These are phyloP conservation scores for Trichomalopsis sarcophagae DNA, from an alignment of 1,140 invertebrate genomes.

Conservation along the genomic window DNA sequence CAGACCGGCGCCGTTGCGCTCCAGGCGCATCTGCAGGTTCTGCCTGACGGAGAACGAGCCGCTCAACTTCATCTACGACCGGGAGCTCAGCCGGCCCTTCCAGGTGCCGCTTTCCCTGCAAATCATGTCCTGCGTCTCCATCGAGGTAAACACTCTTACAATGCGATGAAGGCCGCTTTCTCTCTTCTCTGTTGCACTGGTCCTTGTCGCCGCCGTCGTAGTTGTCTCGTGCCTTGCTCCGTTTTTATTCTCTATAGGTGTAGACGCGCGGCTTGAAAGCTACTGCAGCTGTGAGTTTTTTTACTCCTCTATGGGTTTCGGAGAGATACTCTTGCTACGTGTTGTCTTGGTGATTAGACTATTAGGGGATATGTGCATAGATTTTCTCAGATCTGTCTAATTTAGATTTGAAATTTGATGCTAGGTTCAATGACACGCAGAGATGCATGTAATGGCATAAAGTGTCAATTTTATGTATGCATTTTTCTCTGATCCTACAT, in stretches of 20 bases:
- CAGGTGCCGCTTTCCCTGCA: conserved; percentile 81
- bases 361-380: too few relatives aligned
- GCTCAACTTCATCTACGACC: conserved; percentile 80
- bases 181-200: not conserved
- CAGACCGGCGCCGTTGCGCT: conserved; percentile 76
- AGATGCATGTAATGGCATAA: too few relatives aligned
- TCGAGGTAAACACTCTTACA: conserved; percentile 79
- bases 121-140: conserved; percentile 84
- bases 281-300: too few relatives aligned
- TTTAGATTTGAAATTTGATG: too few relatives aligned
- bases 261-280: too few relatives aligned
- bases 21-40: conserved; percentile 82
- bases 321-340: too few relatives aligned
- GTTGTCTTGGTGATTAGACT: too few relatives aligned
- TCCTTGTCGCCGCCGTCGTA: not conserved
- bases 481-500: too few relatives aligned
- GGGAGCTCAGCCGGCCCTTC: conserved; percentile 72
- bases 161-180: not conserved
- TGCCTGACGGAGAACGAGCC: conserved; percentile 79
- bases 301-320: too few relatives aligned
- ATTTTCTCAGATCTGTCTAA: too few relatives aligned
- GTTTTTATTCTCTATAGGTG: not conserved
- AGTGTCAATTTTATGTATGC: too few relatives aligned
- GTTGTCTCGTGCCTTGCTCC: not conserved
- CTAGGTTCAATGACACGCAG: too few relatives aligned